Base-by-base conservation (phyloP, 2,888 invertebrate species). In the Bombylius major region DNA sequence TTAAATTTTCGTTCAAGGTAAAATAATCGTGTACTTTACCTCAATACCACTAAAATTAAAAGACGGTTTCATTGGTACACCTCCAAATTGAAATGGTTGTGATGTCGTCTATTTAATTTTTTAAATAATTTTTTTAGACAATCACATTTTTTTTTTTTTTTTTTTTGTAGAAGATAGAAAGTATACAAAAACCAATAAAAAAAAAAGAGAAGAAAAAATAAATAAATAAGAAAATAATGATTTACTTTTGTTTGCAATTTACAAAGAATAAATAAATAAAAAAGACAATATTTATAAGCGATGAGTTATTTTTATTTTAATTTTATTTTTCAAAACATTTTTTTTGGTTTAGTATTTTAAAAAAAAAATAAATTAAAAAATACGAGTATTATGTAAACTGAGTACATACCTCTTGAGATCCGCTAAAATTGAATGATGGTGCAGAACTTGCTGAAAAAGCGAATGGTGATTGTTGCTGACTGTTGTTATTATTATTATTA, bases 71-170 rank as follows among this genome's bases (percentile, higher is more conserved):
- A 63, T 62, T 64, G 66, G 62, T 56, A 61, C 58, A 55, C 66
- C 67, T 65, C 67, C 68, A 64, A 69, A 69, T 63, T 66, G 67
- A 64, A 68, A 69, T 56, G 67, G 67, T 65, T 65, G 65, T 59
- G 65, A 59, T 62, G 56, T 54, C 55, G 58, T 56, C 60, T 60
- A 50, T 5, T 42, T 5, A 9, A 53, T 50, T 57, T 54, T 46
- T 52, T 53, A 47, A 45, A 51, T 49, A 47, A 39, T 14, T 48
- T 47, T 50, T 51, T 23, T 36, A 45, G 12, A 42, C 39, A 42
- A 42, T 42, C 39, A 56, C 31, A 47, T 39, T 45, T 44, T 34
- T 14, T 49, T 54, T 36, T n/a, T 32, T 48, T 36, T 9, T 31
- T 23, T 23, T 42, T 42, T 8, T 11, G 39, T 42, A 42, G 39